Conservation (phyloP, 2,797 vertebrate genomes). For the Antennarius maculatus region DNA sequence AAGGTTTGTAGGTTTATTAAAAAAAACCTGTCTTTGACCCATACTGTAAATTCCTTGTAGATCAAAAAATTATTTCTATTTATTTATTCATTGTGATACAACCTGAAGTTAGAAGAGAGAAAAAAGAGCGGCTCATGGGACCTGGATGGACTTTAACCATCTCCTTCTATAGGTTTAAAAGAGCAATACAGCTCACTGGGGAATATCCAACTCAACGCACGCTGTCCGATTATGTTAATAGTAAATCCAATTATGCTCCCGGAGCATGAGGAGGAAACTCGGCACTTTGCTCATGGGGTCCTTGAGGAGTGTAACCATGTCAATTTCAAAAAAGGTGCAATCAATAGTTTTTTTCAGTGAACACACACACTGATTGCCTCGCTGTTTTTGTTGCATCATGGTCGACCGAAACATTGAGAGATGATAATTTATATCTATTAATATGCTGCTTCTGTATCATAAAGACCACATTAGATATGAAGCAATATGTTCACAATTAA, state of each 20-base stretch:
- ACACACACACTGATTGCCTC: conserved; percentile 29
- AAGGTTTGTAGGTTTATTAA: conserved; percentile 1
- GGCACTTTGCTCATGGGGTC: conserved; percentile 76
- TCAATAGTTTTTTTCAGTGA: conserved; percentile 42
- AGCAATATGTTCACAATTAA: conserved; percentile 6
- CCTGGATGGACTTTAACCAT: conserved; percentile 49
- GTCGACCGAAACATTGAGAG: conserved; percentile 28
- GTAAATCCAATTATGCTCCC: conserved; percentile 85
- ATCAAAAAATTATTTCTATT: conserved; percentile 17
- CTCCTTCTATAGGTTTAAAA: conserved; percentile 66
- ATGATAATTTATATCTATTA: conserved; percentile 10
- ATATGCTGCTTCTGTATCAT: conserved; percentile 1
- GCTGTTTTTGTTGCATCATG: conserved; percentile 45
- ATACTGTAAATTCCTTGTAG: conserved; percentile 19
- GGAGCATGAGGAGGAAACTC: conserved; percentile 72
- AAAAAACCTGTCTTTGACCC: conserved; percentile 24
- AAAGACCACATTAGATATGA: not conserved
- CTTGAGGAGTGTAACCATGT: conserved; percentile 62
- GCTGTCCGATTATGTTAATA: conserved; percentile 82
- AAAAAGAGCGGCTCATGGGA: conserved; percentile 66
- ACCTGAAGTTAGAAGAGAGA: conserved; percentile 33
- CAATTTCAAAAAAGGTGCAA: conserved; percentile 54
- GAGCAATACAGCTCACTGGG: conserved; percentile 68
- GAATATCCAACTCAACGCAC: conserved; percentile 78
- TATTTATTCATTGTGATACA: conserved; percentile 21